phyloP scores from a whole-genome alignment of 2,113 vertebrate genomes.

The Cinclus cinclus region DNA sequence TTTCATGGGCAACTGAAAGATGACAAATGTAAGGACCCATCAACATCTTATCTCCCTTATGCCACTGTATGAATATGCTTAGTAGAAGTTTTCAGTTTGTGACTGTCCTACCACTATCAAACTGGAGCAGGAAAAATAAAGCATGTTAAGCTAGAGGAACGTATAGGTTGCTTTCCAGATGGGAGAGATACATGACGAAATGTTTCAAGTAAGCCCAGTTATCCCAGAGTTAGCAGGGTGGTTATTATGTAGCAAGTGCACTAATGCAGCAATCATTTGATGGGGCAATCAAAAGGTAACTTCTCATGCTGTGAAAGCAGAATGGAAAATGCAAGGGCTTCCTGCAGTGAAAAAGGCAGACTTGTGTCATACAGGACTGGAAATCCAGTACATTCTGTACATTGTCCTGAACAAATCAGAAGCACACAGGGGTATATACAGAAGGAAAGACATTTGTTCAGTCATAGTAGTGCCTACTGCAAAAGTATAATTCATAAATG shows the following conservation, averaged over 20 bases:
- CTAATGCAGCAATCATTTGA: not conserved
- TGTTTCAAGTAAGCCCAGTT: not conserved
- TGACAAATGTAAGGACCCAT: not conserved
- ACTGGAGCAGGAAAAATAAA: not conserved
- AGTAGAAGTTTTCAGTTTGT: not conserved
- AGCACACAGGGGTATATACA: not conserved
- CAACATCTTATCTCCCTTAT: not conserved
- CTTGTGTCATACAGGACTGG: not conserved
- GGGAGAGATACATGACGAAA: not conserved
- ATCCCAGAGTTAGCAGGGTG: not conserved
- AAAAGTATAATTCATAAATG: not conserved
- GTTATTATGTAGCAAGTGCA: not conserved
- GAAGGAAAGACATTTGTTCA: not conserved
- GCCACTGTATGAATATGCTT: not conserved
- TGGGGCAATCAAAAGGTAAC: not conserved
- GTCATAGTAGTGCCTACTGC: not conserved
- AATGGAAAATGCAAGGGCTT: not conserved
- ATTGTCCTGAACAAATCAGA: not conserved
- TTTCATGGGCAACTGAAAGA: not conserved
- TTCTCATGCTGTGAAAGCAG: not conserved
- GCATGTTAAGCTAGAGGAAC: not conserved
- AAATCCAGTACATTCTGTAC: not conserved
- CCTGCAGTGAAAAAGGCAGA: not conserved
- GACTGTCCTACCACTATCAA: not conserved
- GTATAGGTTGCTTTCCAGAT: not conserved